Evolutionary conservation across 2,113 vertebrate genomes (phyloP).

Genomic region (Speoplatyrhinus poulsoni): DNA sequence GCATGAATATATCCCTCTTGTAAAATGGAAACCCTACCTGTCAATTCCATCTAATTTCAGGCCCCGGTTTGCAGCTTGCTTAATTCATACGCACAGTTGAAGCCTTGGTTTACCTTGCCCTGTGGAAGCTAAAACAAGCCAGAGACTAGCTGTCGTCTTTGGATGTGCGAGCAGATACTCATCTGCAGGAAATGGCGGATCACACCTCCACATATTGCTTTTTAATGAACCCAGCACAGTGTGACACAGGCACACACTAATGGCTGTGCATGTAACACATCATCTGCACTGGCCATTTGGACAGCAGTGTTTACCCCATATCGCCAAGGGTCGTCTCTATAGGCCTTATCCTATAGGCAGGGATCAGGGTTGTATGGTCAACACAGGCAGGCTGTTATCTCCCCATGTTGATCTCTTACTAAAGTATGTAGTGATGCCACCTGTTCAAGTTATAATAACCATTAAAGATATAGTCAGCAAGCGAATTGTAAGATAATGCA

Average conservation of each 20-base stretch:
- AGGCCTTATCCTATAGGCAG: conserved; percentile 16
- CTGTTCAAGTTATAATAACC: conserved; percentile 5
- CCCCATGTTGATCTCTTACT: conserved; percentile 8
- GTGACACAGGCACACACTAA: conserved; percentile 36
- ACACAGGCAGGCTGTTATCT: background rate
- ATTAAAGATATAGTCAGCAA: too few relatives aligned
- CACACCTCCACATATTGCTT: conserved; percentile 64
- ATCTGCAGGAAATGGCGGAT: conserved; percentile 64
- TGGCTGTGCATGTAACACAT: conserved; percentile 42
- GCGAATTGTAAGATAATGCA: too few relatives aligned
- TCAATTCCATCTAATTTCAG: conserved; percentile 30
- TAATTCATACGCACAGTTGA: conserved; percentile 38
- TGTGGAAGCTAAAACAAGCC: conserved; percentile 34
- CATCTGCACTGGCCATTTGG: conserved; percentile 44
- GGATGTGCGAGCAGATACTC: conserved; percentile 54
- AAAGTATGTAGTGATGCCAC: conserved; percentile 24
- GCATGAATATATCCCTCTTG: conserved; percentile 24
- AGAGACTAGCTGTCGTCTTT: conserved; percentile 37
- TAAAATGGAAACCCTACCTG: background rate
- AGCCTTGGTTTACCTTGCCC: conserved; percentile 34
- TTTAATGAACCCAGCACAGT: conserved; percentile 63
- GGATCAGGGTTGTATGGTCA: conserved; percentile 36
- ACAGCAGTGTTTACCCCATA: conserved; percentile 32
- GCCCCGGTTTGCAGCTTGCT: conserved; percentile 27
- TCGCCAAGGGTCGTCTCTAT: conserved; percentile 22